Base-by-base conservation (phyloP, 2,888 invertebrate species). In the Andrena marginata region DNA sequence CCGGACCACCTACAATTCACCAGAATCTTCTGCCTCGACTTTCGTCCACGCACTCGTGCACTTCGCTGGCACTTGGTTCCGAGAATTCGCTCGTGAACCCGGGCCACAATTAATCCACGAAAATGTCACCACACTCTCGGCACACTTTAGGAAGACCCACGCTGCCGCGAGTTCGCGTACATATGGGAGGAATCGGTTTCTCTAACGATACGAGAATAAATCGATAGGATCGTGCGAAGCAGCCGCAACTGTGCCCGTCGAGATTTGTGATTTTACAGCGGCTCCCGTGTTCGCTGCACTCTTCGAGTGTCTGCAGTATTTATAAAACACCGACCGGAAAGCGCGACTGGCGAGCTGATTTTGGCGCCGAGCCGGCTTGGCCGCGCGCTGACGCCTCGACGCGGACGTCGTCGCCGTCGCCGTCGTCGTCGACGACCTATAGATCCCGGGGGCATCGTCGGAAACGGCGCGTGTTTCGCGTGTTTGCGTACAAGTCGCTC, bases 311-410 rank as follows among this genome's bases (percentile, higher is more conserved):
- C 92, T 92, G 92, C 91, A 93, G 93, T 93, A 93, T 93, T 93
- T 93, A 93, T 93, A 93, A 93, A 93, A 93, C 93, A 90, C 90
- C 91, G 91, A 93, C 93, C 93, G 93, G 93, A 93, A 93, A 93
- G 93, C 92, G 88, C 85, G 86, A 80, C 89, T 82, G 92, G 91
- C 92, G 92, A 93, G 93, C 93, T 93, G 91, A 92, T 93, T 93
- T 93, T 93, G 93, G 93, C 93, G 90, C 86, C 91, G 92, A 90
- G 93, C 93, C 93, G 92, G 92, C 90, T 93, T 92, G 92, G 86
- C 90, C 86, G 89, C 79, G 87, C 86, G 84, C 86, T 85, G 85
- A 85, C 87, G 85, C 77, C 88, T 75, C 82, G 87, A 84, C 85
- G 85, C 77, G 86, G 82, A 82, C 83, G 85, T 86, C 84, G 80